Evolutionary conservation across 1,140 invertebrate genomes (phyloP).

Genomic region (Atta cephalotes): DNA sequence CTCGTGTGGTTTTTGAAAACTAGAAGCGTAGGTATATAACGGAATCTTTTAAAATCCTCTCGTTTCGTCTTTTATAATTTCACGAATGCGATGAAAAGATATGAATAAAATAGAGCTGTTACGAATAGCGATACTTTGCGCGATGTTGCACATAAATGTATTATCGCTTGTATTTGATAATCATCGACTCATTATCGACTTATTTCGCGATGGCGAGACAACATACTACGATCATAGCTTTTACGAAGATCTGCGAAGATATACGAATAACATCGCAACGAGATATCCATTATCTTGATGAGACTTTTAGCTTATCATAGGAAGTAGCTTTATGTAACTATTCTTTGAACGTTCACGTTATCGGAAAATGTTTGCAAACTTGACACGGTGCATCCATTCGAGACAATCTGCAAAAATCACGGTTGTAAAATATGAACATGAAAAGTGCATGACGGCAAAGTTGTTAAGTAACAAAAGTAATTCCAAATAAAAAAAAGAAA

Average conservation of each 20-base stretch:
- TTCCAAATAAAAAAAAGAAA: not conserved
- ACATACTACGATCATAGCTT: conserved; percentile 50
- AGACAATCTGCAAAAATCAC: conserved; percentile 18
- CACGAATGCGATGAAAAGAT: conserved; percentile 59
- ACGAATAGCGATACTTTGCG: conserved; percentile 27
- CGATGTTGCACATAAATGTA: conserved; percentile 38
- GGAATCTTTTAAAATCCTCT: conserved; percentile 17
- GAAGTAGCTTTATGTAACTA: not conserved
- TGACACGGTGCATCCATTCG: not conserved
- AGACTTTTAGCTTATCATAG: conserved; percentile 14
- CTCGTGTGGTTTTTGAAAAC: not conserved
- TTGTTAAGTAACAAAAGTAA: conserved; percentile 21
- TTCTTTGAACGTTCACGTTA: conserved; percentile 11
- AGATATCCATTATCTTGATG: conserved; percentile 48
- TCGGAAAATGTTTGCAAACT: not conserved
- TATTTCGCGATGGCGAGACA: conserved; percentile 48
- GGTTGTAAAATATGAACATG: conserved; percentile 4
- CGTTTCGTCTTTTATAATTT: conserved; percentile 44
- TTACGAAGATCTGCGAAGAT: conserved; percentile 11
- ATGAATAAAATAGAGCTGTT: conserved; percentile 67
- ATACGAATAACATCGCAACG: conserved; percentile 12
- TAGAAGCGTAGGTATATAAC: not conserved
- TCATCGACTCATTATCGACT: conserved; percentile 23
- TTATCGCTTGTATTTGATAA: conserved; percentile 55
- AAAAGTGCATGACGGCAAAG: not conserved